phyloP scores from a whole-genome alignment of 2,797 vertebrate species.

The Cyprinodon diabolis region DNA sequence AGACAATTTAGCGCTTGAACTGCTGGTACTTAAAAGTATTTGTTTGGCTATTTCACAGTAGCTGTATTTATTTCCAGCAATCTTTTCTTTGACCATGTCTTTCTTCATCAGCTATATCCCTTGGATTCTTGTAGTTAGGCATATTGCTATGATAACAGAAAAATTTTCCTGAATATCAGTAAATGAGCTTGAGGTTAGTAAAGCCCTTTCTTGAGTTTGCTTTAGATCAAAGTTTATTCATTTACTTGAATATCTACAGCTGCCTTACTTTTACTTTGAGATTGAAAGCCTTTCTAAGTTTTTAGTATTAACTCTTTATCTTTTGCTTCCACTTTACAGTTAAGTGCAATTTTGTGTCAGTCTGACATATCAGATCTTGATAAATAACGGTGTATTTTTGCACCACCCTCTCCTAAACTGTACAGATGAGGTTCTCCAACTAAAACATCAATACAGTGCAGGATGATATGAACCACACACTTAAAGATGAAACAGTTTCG shows the following conservation, averaged over 20 bases:
- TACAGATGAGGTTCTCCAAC: neutral
- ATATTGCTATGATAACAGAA: slow-evolving; percentile 30
- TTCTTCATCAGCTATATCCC: slow-evolving; percentile 45
- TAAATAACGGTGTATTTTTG: neutral
- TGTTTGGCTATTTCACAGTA: slow-evolving; percentile 15
- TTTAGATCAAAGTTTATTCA: slow-evolving; percentile 52
- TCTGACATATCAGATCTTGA: neutral
- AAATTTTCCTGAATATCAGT: slow-evolving; percentile 48
- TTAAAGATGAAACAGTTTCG: neutral
- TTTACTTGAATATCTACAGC: slow-evolving; percentile 43
- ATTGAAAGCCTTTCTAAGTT: slow-evolving; percentile 2
- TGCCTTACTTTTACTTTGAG: slow-evolving; percentile 43
- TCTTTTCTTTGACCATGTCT: slow-evolving; percentile 13
- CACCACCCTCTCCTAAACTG: neutral
- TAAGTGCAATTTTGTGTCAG: neutral
- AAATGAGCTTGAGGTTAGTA: slow-evolving; percentile 8
- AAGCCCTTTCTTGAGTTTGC: slow-evolving; percentile 32
- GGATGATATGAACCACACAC: neutral
- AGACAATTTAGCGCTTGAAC: slow-evolving; percentile 16
- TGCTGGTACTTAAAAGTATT: slow-evolving; percentile 35
- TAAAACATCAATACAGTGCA: slow-evolving; percentile 1
- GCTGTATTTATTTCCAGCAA: slow-evolving; percentile 11
- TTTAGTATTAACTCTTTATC: neutral
- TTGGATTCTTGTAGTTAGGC: slow-evolving; percentile 22
- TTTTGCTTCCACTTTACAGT: neutral